Evolutionary conservation across 2,113 vertebrate genomes (phyloP), one percentile per base, ranked within the genome.

Genomic region (Peromyscus leucopus): DNA sequence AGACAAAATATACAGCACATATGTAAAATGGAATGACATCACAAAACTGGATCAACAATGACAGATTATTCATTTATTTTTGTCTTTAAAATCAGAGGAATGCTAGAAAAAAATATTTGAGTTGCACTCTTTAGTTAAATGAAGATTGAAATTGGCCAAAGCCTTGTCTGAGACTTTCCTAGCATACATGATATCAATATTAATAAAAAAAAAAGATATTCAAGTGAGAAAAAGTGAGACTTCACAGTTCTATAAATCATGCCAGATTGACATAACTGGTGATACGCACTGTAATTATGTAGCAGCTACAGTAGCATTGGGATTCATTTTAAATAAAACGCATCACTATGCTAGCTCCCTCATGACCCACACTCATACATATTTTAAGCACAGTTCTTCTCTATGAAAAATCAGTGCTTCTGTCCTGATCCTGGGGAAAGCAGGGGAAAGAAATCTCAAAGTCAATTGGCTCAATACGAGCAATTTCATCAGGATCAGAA

Each of bases 301-400:
- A 97, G 78, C 82, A 92, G 59, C 55, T 96, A 11, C 15, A 42
- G 51, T 48, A 87, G 63, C 87, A 75, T 5, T 63, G 90, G 57
- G 51, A 39, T n/a, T 80, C 48, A 76, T 90, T 96, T 95, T 96
- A 92, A 89, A 95, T 89, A 88, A 95, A 96, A 92, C 26, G 5
- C 31, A 75, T 75, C 72, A 69, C 22, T 82, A 12, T 71, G 28
- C 65, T 59, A 61, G 39, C 59, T 94, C 75, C 67, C 79, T 90
- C 7, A 63, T 85, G 89, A 84, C 2, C 28, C 89, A 83, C 8
- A 8, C 22, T 94, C 33, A 51, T 7, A 90, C 31, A 83, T 90
- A 80, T n/a, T 84, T 74, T 61, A 39, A 91, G 39, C 33, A 75
- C 5, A 79, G 51, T 89, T 96, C 13, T 31, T 93, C 55, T 42